Conservation (phyloP, 2,888 invertebrate species). For the Peribatodes rhomboidaria region DNA sequence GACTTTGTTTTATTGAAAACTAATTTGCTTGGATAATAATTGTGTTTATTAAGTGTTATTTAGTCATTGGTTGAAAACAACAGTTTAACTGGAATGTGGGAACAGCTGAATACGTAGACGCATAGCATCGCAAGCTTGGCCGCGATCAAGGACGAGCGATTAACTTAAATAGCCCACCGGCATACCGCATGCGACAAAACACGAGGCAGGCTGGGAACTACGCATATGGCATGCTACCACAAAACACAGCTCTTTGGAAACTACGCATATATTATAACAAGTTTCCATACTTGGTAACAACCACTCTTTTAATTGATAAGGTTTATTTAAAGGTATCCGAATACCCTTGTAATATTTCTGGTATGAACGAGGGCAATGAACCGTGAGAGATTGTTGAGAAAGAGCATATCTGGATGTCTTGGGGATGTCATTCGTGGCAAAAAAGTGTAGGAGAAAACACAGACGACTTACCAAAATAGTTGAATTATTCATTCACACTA, state of each 20-base stretch:
- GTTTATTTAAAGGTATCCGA: constrained; percentile 8
- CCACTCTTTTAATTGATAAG: constrained; percentile 9
- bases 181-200: constrained; percentile 41
- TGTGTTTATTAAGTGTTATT: background rate
- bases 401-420: background rate
- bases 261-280: constrained; percentile 28
- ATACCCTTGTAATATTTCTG: constrained; percentile 22
- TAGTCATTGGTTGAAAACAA: background rate
- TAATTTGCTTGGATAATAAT: background rate
- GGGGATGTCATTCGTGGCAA: background rate
- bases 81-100: background rate
- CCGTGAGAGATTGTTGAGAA: background rate
- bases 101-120: constrained; percentile 7
- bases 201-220: constrained; percentile 21
- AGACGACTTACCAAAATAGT: background rate
- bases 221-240: constrained; percentile 26
- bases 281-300: constrained; percentile 29
- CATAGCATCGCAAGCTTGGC: constrained; percentile 14
- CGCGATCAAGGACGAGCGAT: constrained; percentile 40
- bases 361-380: constrained; percentile 5
- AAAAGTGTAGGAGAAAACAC: background rate
- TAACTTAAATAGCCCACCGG: constrained; percentile 36
- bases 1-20: background rate
- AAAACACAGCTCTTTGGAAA: constrained; percentile 19
- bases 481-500: no score